Percentiles rank a stretch among this genome's conserved stretches.
Conservation (phyloP, 1,140 invertebrate species). For the Tetragonula clypearis region DNA sequence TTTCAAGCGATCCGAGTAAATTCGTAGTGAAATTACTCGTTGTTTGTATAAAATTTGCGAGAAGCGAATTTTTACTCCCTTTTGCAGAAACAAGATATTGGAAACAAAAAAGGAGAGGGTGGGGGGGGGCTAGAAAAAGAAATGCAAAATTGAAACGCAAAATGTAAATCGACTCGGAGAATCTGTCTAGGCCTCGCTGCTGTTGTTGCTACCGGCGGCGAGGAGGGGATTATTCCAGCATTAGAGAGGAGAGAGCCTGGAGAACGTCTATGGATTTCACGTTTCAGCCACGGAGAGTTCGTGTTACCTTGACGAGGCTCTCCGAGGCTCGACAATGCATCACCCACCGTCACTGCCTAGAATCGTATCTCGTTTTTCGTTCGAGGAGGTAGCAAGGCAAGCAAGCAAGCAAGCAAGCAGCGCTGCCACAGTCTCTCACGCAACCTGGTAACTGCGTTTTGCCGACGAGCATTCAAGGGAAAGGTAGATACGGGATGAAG, state of each 20-base stretch:
- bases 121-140: not conserved
- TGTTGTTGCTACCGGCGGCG: not conserved
- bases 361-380: conserved; percentile 49
- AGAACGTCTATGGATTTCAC: conserved; percentile 36
- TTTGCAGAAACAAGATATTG: too few species aligned
- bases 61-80: too few species aligned
- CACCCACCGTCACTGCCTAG: conserved; percentile 29
- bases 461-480: not conserved
- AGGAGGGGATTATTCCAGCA: not conserved
- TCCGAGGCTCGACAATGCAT: conserved; percentile 43
- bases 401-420: not conserved
- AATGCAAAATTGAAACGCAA: not conserved
- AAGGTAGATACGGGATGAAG: not conserved
- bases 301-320: conserved; percentile 45
- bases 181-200: not conserved
- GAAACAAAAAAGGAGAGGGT: not conserved
- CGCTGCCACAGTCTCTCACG: conserved; percentile 19
- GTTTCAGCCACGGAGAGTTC: not conserved
- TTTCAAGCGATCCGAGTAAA: too few species aligned
- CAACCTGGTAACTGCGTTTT: conserved; percentile 16
- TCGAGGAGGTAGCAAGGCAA: not conserved
- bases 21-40: too few species aligned
- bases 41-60: too few species aligned
- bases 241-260: conserved; percentile 8
- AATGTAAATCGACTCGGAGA: not conserved